Base-by-base conservation (phyloP, 2,113 vertebrate genomes). In the Hiodon tergisus region DNA sequence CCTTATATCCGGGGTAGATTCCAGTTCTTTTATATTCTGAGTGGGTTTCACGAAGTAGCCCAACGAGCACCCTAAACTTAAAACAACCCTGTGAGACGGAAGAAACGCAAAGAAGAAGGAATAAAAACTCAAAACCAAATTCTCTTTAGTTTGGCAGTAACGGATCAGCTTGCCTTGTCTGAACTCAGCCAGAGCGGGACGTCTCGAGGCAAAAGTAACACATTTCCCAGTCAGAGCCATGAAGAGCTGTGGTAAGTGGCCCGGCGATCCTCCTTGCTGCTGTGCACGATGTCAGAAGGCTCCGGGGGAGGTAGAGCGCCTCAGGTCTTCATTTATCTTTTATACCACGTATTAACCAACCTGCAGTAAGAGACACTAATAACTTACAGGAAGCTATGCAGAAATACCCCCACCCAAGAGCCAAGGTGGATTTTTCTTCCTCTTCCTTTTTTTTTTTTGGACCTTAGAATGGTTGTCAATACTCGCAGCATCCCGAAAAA, bases 281-380 rank as follows among this genome's bases (percentile, higher is more conserved):
- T 9, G 14, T 50, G 51, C 72, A 59, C 48, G 53, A 63, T 4
- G 10, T 7, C 72, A 48, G 10, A 10, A n/a, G 17, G 59, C 3
- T 63, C 48, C 14, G 9, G 47, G 60, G 50, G 60, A 8, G 16
- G 16, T 9, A 14, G 1, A 10, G 17, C 4, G 74, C 67, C 61
- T 53, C 59, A 62, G 67, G 74, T 16, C 8, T 61, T 76, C 67
- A 54, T 76, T 76, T 46, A 76, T 62, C 74, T 76, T 55, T 70
- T 9, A 76, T 76, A 13, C 9, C 14, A 3, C 7, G 50, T 65
- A 63, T 65, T 63, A 65, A 60, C 47, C 10, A 16, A 48, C 47
- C 58, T 3, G 13, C 16, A 62, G 13, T 62, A 63, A 54, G 11
- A 76, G 67, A 61, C 16, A n/a, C 57, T 76, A 70, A 62, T 69